Base-by-base conservation (phyloP, 2,888 invertebrate genomes). In the Nephrocerus scutellatus region DNA sequence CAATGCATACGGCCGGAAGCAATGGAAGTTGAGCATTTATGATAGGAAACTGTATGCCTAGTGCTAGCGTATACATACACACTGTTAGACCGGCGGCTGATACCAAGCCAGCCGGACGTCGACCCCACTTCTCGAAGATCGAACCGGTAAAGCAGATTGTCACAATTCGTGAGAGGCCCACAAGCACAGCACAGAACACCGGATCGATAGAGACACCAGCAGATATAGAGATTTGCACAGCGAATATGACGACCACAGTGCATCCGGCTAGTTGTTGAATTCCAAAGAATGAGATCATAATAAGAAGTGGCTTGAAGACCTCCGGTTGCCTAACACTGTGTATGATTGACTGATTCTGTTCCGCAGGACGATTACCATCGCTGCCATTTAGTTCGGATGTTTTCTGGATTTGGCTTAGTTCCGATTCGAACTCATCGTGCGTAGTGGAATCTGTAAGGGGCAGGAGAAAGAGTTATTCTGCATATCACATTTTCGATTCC, bases 191-290 rank as follows among this genome's bases (percentile, higher is more conserved):
- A 6, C 76, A 79, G 26, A 77, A 56, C 49, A 82, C 79, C 31
- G 79, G 78, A 55, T 82, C 74, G 9, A 82, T 68, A 9, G 72
- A 70, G 9, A 73, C 72, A 1, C 80, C 77, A 0, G 82, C 70
- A 23, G 73, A 70, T 47, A 77, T 71, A 44, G 82, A 75, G 26
- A 82, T 77, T 49, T 76, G 72, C 24, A 82, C 79, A 3, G 81
- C 80, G 59, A 83, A 84, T 54, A 82, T 83, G 5, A 77, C 77
- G 6, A 84, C 74, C 1, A 82, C 81, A 42, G 82, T 82, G 0
- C 80, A 75, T 2, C 84, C 84, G 19, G 80, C 77, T 50, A 80
- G 78, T 57, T 84, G 83, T 44, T 77, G 76, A 3, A 78, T 75
- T 5, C 75, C 68, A 55, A 83, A 82, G 60, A 82, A 80, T 5